phyloP scores from a whole-genome alignment of 2,888 invertebrate species.

The Cantharis lateralis region DNA sequence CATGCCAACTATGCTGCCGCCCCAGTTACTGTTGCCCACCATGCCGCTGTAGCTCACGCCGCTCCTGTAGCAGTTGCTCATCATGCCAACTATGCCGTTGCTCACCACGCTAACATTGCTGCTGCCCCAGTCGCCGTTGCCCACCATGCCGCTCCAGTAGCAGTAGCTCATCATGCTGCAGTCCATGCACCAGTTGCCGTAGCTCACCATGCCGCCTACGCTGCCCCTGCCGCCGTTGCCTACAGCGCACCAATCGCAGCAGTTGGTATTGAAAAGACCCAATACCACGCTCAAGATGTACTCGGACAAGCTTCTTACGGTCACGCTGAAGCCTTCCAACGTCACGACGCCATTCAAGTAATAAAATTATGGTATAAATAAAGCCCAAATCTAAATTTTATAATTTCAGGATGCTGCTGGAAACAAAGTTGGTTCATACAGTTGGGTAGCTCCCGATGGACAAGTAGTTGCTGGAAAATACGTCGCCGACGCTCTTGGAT shows the following conservation, averaged over 20 bases:
- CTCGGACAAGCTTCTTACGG: constrained; percentile 54
- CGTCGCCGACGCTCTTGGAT: constrained; percentile 55
- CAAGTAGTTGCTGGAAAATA: constrained; percentile 54
- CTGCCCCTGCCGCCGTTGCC: constrained; percentile 36
- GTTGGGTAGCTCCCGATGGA: constrained; percentile 57
- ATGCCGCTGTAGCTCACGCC: not conserved
- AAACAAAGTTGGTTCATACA: constrained; percentile 55
- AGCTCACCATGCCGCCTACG: constrained; percentile 35
- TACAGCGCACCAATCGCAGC: constrained; percentile 32
- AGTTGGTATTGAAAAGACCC: constrained; percentile 45
- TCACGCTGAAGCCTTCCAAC: constrained; percentile 52
- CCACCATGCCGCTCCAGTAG: constrained; percentile 14
- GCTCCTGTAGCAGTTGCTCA: constrained; percentile 49
- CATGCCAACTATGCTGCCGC: not conserved
- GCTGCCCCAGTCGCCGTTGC: constrained; percentile 1
- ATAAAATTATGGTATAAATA: not conserved
- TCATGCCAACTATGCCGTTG: not conserved
- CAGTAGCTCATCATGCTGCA: constrained; percentile 33
- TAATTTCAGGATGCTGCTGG: constrained; percentile 48
- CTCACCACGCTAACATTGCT: not conserved
- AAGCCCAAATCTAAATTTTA: not conserved
- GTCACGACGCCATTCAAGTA: constrained; percentile 51
- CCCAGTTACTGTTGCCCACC: constrained; percentile 1
- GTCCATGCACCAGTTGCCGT: constrained; percentile 37
- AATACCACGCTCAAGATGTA: constrained; percentile 55